Base-by-base conservation (phyloP, 2,888 invertebrate species). In the Thymelicus lineola region DNA sequence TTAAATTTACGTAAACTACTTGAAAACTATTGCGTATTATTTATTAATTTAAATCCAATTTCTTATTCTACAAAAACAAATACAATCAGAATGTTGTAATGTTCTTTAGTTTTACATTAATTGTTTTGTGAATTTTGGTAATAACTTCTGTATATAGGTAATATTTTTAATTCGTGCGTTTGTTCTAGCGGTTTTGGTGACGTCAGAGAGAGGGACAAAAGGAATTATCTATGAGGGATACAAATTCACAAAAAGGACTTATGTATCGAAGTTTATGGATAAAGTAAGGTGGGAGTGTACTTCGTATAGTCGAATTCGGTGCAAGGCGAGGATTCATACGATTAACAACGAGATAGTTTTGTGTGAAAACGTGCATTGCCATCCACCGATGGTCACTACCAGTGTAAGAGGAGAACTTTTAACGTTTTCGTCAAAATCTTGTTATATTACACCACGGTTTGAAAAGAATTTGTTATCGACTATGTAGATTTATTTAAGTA, bases 201-300 rank as follows among this genome's bases (percentile, higher is more conserved):
- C 53, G 7, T 72, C 72, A 6, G 50, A 42, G 6, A 70, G 72
- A 42, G 81, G 80, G 0, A 75, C 71, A 10, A 70, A 60, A 48
- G 73, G 75, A 7, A 75, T 82, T 10, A 63, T 75, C 35, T 67
- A 79, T 17, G 75, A 75, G 17, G 79, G 80, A 0, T 79, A 76
- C 66, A 78, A 72, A 28, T 81, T 77, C 58, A 75, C 75, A 6
- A 74, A 73, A 45, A 75, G 78, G 17, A 74, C 72, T 1, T 78
- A 77, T 28, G 75, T 78, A n/a, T 62, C 73, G 12, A 71, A 67
- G 55, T 58, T 61, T 3, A 66, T 72, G 7, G 65, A 70, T 1
- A 80, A 74, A 71, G 71, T 71, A 5, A 75, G 75, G 57, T 82
- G 82, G 82, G 76, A 75, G 28, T 82, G 82, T 66, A 73, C 77